Evolutionary conservation across 2,797 vertebrate species (phyloP), one percentile per base, ranked within the genome.

Genomic region (Alauda arvensis): DNA sequence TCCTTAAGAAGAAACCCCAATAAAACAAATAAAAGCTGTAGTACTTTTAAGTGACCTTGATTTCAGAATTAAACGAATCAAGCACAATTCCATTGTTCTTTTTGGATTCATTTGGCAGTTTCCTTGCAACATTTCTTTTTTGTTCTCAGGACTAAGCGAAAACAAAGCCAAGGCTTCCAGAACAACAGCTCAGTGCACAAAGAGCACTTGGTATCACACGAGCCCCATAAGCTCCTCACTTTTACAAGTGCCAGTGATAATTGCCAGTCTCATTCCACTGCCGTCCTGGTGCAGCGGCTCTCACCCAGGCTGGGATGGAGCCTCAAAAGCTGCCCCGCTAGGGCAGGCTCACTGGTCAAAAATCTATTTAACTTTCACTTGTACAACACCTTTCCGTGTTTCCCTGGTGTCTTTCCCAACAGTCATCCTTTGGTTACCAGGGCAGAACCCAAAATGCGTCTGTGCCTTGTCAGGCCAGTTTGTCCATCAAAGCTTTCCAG

Each of bases 31-130:
- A 95, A 89, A 90, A 92, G 94, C 90, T 93, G 72, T 84, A 89
- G 90, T 95, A 96, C 96, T 97, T 97, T 95, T 94, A 89, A 95
- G 96, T 97, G 97, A 98, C 97, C 97, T 97, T 97, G 96, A 97
- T 97, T 97, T 96, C 94, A 87, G 95, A 97, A 97, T 97, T 96
- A 97, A 96, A 96, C 92, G 97, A 97, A 97, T 96, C 95, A 86
- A 96, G 91, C 56, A 0, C 86, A 77, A 69, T 77, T 70, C 92
- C 81, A 96, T 95, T 97, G 96, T 96, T 96, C 91, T 94, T 95
- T 96, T 95, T 85, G 88, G 95, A 95, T 96, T 93, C 59, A 20
- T 63, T 89, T 70, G 94, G 45, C 79, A 86, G 74, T 96, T 97
- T 94, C 92, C 88, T 94, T 91, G 91, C 94, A 96, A 95, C 90